phyloP scores from a whole-genome alignment of 2,797 vertebrate species.

The Chelon labrosus region DNA sequence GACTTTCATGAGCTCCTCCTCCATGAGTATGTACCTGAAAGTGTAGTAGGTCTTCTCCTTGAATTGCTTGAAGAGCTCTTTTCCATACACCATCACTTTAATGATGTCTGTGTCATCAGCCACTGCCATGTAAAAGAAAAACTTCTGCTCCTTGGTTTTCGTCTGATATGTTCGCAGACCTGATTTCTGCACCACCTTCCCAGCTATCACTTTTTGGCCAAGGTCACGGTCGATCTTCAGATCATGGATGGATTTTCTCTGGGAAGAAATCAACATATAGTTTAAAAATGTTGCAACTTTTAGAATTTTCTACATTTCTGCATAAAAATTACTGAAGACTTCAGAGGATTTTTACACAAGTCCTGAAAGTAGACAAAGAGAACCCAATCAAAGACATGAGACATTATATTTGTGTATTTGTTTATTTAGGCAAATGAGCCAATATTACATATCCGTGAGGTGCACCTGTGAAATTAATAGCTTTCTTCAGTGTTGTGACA shows the following conservation, averaged over 20 bases:
- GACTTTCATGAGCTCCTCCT: background rate
- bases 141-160: background rate
- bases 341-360: too few species aligned
- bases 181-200: slow-evolving; percentile 32
- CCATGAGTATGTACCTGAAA: background rate
- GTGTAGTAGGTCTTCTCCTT: background rate
- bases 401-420: too few species aligned
- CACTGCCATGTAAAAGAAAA: slow-evolving; percentile 10
- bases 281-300: too few species aligned
- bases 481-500: too few species aligned
- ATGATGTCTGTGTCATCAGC: slow-evolving; percentile 26
- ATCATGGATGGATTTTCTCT: slow-evolving; percentile 3
- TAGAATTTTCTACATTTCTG: too few species aligned
- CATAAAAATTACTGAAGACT: too few species aligned
- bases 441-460: too few species aligned
- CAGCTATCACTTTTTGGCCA: accelerated
- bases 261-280: background rate
- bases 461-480: too few species aligned
- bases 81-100: slow-evolving; percentile 39
- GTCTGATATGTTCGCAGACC: background rate
- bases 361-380: too few species aligned
- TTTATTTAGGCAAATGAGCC: too few species aligned
- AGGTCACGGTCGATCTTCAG: background rate
- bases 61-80: accelerated
- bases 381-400: too few species aligned